Conservation (phyloP, 35 echinoderm and acorn worm genomes). For the Heliocidaris erythrogramma region DNA sequence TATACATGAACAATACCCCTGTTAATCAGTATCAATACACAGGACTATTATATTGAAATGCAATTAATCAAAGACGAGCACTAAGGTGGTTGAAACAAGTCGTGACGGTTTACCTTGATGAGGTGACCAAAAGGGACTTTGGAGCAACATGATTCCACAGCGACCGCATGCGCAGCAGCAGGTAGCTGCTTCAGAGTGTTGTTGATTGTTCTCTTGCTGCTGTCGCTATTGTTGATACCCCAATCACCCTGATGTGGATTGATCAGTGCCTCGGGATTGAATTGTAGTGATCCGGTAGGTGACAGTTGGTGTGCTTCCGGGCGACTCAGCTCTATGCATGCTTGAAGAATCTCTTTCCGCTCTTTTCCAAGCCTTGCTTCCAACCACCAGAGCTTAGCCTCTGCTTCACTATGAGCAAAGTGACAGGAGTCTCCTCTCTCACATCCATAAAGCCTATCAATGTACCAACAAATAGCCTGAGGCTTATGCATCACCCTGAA, state of each 20-base stretch:
- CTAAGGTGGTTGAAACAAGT: too few relatives aligned
- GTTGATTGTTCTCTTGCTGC: neutral
- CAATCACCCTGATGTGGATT: neutral
- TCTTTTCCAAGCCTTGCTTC: neutral
- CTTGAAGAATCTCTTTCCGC: neutral
- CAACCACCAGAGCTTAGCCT: conserved; percentile 55
- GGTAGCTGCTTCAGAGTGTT: neutral
- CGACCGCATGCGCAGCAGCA: neutral
- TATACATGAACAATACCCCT: too few relatives aligned
- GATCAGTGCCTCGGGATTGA: neutral
- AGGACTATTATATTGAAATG: too few relatives aligned
- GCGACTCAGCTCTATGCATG: neutral
- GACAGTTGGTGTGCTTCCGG: neutral
- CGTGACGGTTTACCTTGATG: neutral
- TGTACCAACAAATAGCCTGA: conserved; percentile 55
- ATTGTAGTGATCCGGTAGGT: neutral
- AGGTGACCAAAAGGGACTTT: neutral
- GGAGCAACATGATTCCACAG: neutral
- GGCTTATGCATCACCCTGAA: conserved; percentile 47
- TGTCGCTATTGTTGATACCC: neutral
- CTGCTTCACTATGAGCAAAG: conserved; percentile 73
- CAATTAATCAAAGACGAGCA: too few relatives aligned
- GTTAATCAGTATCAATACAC: too few relatives aligned
- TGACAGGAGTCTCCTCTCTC: conserved; percentile 54
- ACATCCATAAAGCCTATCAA: conserved; percentile 63